Evolutionary conservation across 2,797 vertebrate species (phyloP).

Genomic region (Sebastes oblongus): DNA sequence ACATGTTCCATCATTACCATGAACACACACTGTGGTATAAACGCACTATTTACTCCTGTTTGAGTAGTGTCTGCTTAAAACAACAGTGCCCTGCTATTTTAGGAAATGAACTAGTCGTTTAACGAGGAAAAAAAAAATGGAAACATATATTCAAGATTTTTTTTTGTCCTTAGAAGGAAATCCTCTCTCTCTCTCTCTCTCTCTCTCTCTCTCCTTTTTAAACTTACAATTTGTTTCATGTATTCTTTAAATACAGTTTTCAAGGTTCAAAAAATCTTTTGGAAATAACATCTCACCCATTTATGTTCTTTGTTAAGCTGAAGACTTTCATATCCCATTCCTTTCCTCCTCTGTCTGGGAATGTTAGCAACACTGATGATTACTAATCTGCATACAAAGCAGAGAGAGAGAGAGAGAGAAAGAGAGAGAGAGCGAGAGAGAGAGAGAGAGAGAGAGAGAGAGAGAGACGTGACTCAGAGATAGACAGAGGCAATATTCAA

Average conservation of each 20-base stretch:
- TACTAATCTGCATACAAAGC: background rate
- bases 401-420: background rate
- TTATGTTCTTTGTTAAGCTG: constrained; percentile 58
- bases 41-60: no score
- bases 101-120: no score
- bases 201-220: no score
- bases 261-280: background rate
- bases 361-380: background rate
- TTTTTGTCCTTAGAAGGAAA: no score
- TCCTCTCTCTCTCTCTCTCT: no score
- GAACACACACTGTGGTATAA: no score
- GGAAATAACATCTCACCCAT: constrained; percentile 66
- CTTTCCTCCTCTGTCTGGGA: constrained; percentile 21
- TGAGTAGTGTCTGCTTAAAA: no score
- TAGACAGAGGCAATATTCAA: no score
- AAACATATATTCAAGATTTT: no score
- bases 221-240: no score
- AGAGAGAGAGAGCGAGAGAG: background rate
- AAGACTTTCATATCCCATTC: constrained; percentile 42
- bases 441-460: background rate
- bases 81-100: no score
- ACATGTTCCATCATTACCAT: background rate
- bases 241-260: background rate
- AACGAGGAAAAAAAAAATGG: no score
- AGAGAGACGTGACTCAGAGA: background rate